Conservation (phyloP, 2,888 invertebrate species). For the Oligia strigilis region DNA sequence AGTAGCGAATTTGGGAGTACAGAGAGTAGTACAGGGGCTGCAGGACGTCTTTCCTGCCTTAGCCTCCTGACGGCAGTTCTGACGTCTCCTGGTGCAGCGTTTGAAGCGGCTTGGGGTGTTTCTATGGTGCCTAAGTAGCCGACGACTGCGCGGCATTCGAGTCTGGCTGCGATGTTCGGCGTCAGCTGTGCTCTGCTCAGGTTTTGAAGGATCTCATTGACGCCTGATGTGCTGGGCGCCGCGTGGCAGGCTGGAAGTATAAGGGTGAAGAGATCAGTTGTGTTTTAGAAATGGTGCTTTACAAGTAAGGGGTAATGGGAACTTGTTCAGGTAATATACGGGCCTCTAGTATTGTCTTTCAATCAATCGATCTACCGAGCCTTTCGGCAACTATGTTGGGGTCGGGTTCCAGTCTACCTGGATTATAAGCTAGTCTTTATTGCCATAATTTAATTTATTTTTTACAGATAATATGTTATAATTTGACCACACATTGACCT, state of each 20-base stretch:
- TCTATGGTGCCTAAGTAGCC: conserved; percentile 99
- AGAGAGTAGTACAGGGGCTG: conserved; percentile 96
- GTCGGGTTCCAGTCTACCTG: too few species aligned
- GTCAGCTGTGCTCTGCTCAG: conserved; percentile 82
- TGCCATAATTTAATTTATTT: too few species aligned
- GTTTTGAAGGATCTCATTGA: conserved; percentile 86
- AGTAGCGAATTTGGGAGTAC: conserved; percentile 95
- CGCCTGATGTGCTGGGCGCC: conserved; percentile 84
- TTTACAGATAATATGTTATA: too few species aligned
- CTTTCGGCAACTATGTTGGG: too few species aligned
- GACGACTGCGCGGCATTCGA: conserved; percentile 96
- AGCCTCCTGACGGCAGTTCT: conserved; percentile 97
- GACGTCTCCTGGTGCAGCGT: conserved; percentile 94
- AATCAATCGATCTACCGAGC: too few species aligned
- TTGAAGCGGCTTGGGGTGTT: conserved; percentile 96
- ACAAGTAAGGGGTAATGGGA: not conserved
- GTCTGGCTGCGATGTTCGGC: conserved; percentile 86
- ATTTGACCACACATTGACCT: not conserved
- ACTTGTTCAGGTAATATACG: not conserved
- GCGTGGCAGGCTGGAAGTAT: conserved; percentile 83
- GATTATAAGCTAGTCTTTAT: too few species aligned
- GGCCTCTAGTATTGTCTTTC: too few species aligned
- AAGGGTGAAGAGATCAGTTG: not conserved
- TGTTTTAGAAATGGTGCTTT: not conserved
- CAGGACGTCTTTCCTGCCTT: conserved; percentile 96